These are phyloP conservation scores for Eurytoma adleriae DNA, from an alignment of 2,888 invertebrate genomes.

Conservation along the genomic window DNA sequence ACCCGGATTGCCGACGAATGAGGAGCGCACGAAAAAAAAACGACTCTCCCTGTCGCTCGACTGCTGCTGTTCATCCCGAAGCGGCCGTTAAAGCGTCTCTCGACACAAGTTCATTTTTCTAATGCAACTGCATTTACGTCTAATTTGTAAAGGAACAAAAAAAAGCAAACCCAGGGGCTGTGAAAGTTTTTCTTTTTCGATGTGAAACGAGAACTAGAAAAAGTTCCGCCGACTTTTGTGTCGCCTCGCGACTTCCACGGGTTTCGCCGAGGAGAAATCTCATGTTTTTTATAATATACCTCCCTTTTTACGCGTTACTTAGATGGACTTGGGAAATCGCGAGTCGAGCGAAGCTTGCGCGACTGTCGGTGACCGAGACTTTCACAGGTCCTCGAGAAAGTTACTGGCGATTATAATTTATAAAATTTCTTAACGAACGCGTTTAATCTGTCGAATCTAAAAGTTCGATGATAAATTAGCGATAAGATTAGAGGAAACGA, in stretches of 20 bases:
- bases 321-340: background rate
- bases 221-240: conserved; percentile 5
- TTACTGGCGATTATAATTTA: background rate
- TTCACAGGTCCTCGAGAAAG: conserved; percentile 8
- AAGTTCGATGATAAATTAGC: conserved; percentile 8
- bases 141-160: background rate
- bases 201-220: background rate
- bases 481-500: background rate
- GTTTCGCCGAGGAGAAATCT: background rate
- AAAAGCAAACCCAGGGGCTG: conserved; percentile 18
- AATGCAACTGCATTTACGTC: conserved; percentile 33
- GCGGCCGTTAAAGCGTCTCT: conserved; percentile 24
- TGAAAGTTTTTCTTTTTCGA: conserved; percentile 23
- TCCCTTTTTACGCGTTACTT: background rate
- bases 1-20: conserved; percentile 19
- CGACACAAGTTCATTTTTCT: background rate
- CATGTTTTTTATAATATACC: conserved; percentile 1
- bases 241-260: background rate
- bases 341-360: background rate
- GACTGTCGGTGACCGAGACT: conserved; percentile 18
- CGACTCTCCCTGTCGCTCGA: conserved; percentile 56
- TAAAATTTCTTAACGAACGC: background rate
- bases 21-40: conserved; percentile 51
- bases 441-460: background rate
- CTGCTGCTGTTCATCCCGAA: conserved; percentile 55